These are phyloP conservation scores for Bathynomus jamesi DNA, from an alignment of 1,140 invertebrate genomes.

Conservation along the genomic window DNA sequence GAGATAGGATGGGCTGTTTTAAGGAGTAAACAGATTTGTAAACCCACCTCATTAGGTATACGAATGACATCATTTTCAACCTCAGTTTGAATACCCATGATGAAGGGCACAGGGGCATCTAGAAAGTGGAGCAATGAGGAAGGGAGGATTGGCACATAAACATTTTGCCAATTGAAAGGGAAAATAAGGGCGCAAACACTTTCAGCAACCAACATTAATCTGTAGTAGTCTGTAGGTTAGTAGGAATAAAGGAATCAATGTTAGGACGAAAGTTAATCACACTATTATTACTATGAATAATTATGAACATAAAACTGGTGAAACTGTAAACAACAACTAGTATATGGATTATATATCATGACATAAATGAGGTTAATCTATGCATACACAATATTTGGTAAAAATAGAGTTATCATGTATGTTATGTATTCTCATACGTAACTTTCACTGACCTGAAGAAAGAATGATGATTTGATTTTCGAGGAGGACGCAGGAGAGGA, in stretches of 20 bases:
- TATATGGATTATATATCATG: too few species aligned
- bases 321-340: too few species aligned
- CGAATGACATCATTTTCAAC: conserved; percentile 46
- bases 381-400: too few species aligned
- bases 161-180: conserved; percentile 96
- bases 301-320: too few species aligned
- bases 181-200: conserved; percentile 81
- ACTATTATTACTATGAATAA: too few species aligned
- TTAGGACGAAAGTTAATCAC: too few species aligned
- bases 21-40: too few species aligned
- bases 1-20: too few species aligned
- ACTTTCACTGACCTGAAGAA: conserved; percentile 86
- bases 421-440: too few species aligned
- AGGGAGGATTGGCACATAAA: conserved; percentile 97
- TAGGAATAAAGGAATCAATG: neutral
- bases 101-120: conserved; percentile 96
- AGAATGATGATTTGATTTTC: conserved; percentile 94
- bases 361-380: too few species aligned
- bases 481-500: conserved; percentile 90
- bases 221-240: conserved; percentile 70
- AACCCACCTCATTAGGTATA: conserved; percentile 54
- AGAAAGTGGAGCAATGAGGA: conserved; percentile 91
- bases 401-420: too few species aligned
- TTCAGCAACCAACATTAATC: conserved; percentile 94
- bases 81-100: conserved; percentile 72